Conservation (phyloP, 2,113 vertebrate genomes). For the Petroica traversi region DNA sequence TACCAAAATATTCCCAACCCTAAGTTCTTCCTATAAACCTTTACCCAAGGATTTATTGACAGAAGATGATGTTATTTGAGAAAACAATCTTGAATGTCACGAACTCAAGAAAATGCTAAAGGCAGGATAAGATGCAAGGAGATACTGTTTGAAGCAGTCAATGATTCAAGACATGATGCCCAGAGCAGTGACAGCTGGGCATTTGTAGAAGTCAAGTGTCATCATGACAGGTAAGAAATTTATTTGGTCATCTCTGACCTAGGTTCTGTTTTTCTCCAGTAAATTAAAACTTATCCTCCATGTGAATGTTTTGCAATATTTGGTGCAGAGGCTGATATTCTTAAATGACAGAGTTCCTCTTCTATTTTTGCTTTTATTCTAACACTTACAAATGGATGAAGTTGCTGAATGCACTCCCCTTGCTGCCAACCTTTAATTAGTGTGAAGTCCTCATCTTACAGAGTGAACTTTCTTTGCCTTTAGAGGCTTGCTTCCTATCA, state of each 20-base stretch:
- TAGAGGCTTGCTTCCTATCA: background rate
- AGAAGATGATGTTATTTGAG: background rate
- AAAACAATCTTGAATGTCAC: background rate
- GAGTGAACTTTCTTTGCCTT: background rate
- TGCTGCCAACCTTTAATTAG: background rate
- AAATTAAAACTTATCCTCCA: background rate
- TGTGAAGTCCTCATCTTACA: background rate
- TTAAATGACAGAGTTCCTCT: background rate
- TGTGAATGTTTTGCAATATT: background rate
- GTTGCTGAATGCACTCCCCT: background rate
- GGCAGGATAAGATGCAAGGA: background rate
- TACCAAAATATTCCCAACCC: accelerated
- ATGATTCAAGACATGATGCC: background rate
- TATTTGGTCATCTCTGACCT: background rate
- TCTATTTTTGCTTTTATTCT: background rate
- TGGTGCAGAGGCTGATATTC: background rate
- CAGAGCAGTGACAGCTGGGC: background rate
- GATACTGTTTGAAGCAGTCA: background rate
- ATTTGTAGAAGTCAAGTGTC: background rate
- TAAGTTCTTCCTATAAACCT: background rate
- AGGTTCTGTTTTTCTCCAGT: background rate
- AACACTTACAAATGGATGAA: background rate
- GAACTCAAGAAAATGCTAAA: background rate
- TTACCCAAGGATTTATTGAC: background rate
- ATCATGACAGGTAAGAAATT: background rate